Base-by-base conservation (phyloP, 2,888 invertebrate genomes). In the Lycia hirtaria region DNA sequence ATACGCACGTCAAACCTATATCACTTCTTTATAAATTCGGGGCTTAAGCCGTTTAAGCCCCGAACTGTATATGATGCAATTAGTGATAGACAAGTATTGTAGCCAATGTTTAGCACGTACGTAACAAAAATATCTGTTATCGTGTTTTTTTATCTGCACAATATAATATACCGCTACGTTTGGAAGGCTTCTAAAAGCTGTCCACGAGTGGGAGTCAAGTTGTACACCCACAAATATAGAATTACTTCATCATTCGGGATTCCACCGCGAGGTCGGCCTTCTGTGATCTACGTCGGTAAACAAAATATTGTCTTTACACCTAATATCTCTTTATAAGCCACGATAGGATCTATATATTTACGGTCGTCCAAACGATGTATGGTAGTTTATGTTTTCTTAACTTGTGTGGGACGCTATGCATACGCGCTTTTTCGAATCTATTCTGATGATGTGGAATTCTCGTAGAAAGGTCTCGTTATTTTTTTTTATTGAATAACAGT, bases 191-290 rank as follows among this genome's bases (percentile, higher is more conserved):
- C 30, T 37, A 44, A 56, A 35, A 38, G 32, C 24, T 35, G 14
- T 48, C 41, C 12, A 30, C 19, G 47, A 40, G 64, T 62, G 33
- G 62, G 62, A n/a, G 50, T 51, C 28, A 30, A 48, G 24, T 26
- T 20, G 15, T 48, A 45, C 37, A 57, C 60, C 58, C 59, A 62
- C 50, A 44, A 58, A 55, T 68, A 63, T 67, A 40, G 45, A 58
- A 47, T 68, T 60, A 58, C 59, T 48, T 48, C 56, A 61, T 59
- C 54, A 56, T 61, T 48, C 20, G 40, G 30, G 19, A 45, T 44
- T 38, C 41, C 30, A 48, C 47, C 44, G 28, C 51, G 22, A 50
- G 12, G 50, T 33, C 41, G 52, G 41, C 17, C 28, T 47, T 45
- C n/a, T 59, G 45, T 59, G 59, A 54, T 59, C 59, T 59, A 28